A percentile compares a stretch with the other conserved stretches of the same genome.
phyloP scores from a whole-genome alignment of 2,797 vertebrate genomes.

The Gallirallus australis region DNA sequence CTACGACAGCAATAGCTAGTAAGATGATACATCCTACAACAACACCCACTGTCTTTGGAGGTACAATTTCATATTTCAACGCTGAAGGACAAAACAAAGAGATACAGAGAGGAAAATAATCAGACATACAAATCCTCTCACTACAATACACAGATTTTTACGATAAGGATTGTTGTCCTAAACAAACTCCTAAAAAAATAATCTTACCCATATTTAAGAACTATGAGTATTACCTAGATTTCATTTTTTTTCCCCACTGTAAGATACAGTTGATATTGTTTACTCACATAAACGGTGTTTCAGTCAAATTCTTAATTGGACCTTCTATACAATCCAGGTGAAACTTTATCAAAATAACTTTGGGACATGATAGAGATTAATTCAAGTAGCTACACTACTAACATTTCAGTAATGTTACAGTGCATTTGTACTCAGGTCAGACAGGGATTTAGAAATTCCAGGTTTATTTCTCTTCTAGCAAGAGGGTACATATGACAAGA shows the following conservation, averaged over 20 bases:
- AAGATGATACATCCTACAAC: conserved; percentile 51
- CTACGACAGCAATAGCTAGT: conserved; percentile 42
- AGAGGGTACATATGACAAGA: not conserved
- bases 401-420: not conserved
- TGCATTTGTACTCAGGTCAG: not conserved
- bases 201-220: not conserved
- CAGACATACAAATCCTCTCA: not conserved
- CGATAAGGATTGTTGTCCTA: not conserved
- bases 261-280: not conserved
- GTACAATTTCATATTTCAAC: conserved; percentile 65
- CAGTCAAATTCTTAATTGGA: not conserved
- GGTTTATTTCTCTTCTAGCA: not conserved
- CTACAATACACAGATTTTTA: not conserved
- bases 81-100: conserved; percentile 65
- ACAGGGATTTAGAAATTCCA: not conserved
- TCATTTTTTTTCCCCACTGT: not conserved
- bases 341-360: not conserved
- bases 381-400: not conserved
- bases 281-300: not conserved
- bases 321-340: not conserved
- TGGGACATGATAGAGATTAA: not conserved
- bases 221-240: not conserved
- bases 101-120: conserved; percentile 7
- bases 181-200: not conserved
- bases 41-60: conserved; percentile 47